Conservation (phyloP, 2,113 vertebrate species). For the Engystomops pustulosus region DNA sequence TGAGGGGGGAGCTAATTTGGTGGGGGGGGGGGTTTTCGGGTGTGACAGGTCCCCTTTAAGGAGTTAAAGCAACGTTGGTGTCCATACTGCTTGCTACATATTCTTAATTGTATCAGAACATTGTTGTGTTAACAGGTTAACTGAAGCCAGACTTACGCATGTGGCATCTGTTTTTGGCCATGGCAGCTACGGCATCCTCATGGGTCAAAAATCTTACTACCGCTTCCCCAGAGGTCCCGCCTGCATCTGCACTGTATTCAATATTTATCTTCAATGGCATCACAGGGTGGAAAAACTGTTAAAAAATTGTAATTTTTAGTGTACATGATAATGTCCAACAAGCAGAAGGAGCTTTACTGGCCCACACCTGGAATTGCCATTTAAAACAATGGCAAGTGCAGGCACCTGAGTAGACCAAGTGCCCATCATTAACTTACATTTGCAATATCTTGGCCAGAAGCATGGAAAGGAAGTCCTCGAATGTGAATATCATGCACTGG, state of each 20-base stretch:
- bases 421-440: slow-evolving; percentile 72
- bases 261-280: slow-evolving; percentile 79
- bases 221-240: slow-evolving; percentile 77
- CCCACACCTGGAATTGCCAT: too few relatives aligned
- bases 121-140: too few relatives aligned
- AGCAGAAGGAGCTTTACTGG: too few relatives aligned
- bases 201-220: slow-evolving; percentile 83
- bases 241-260: slow-evolving; percentile 74
- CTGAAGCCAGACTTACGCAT: slow-evolving; percentile 76
- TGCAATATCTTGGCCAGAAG: slow-evolving; percentile 81
- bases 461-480: slow-evolving; percentile 84
- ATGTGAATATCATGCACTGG: slow-evolving; percentile 76
- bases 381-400: too few relatives aligned
- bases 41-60: too few relatives aligned
- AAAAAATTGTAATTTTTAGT: too few relatives aligned
- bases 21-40: too few relatives aligned
- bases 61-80: neutral
- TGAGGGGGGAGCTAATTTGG: too few relatives aligned
- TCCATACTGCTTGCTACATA: neutral
- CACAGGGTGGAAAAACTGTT: slow-evolving; percentile 88
- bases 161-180: slow-evolving; percentile 83
- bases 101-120: too few relatives aligned
- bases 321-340: too few relatives aligned
- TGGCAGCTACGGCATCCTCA: slow-evolving; percentile 77
- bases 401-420: too few relatives aligned